A percentile compares a stretch with the other conserved stretches of the same genome.
Evolutionary conservation across 2,888 invertebrate species (phyloP).

Genomic region (Argyra leucocephala): DNA sequence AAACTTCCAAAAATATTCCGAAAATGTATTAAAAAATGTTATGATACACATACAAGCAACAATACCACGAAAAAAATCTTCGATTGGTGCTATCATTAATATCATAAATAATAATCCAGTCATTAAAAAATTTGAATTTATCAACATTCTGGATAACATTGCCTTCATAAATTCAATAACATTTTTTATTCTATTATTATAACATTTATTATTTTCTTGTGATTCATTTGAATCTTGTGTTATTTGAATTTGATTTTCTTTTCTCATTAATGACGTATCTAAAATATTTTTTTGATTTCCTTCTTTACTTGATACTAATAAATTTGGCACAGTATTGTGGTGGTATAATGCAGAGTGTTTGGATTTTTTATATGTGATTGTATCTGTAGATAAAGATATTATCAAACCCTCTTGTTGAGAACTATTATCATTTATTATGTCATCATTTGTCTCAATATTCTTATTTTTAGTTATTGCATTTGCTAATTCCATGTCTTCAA

Average conservation of each 20-base stretch:
- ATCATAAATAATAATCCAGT: constrained; percentile 15
- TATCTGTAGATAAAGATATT: neutral
- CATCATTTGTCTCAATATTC: neutral
- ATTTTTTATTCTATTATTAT: neutral
- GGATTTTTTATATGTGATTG: neutral
- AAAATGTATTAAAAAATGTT: constrained; percentile 28
- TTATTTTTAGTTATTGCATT: constrained; percentile 7
- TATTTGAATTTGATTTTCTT: neutral
- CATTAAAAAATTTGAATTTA: constrained; percentile 14
- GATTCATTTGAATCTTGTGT: neutral
- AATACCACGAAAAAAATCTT: constrained; percentile 37
- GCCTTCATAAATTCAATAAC: neutral
- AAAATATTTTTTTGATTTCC: neutral
- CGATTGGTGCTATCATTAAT: constrained; percentile 24
- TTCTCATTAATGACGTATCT: neutral
- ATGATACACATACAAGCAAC: constrained; percentile 34
- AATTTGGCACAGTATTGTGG: neutral
- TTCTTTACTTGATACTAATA: neutral
- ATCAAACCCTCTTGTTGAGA: neutral
- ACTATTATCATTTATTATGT: neutral
- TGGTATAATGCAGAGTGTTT: neutral
- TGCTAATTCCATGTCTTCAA: constrained; percentile 37
- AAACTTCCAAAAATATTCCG: constrained; percentile 24
- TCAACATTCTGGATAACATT: neutral
- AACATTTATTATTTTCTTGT: neutral